Evolutionary conservation across 92 coral and sea anemone genomes (phyloP), one percentile per base, ranked within the genome.

Genomic region (Scolanthus callimorphus): DNA sequence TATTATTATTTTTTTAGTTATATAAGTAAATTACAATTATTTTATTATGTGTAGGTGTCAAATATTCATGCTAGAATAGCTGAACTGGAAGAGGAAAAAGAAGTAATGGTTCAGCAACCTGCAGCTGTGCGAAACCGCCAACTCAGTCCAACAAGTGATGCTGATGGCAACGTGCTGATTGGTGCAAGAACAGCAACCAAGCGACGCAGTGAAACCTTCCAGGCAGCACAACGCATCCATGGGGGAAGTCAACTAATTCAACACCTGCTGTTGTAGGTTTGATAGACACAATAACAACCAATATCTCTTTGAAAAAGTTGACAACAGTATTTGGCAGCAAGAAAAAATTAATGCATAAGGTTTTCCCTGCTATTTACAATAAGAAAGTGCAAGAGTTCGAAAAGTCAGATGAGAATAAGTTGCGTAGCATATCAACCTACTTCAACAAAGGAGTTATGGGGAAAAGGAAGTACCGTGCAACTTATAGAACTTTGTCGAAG

Each of bases 171-270:
- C 17, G 22, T 57, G 17, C 34, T 39, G 47, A 76, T 69, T 31
- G 65, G 73, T 27, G 60, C 59, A 49, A 64, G 89, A 71, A 82
- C 89, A 57, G 9, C 41, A 20, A 57, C 90, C 50, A 83, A 78
- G 71, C 49, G 85, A 67, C 67, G 86, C 64, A 71, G 69, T 44
- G 85, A 84, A 49, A 84, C 90, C 4, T 84, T 72, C 53, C 68
- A 78, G 51, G 90, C 78, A 58, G 82, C 71, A 53, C 47, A 39
- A 17, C 70, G 85, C 51, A 78, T 84, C 31, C 82, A 78, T 84
- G 85, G 91, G 4, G 68, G 77, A 43, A 65, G 85, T 46, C 46
- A 46, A 60, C 63, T 56, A 84, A 84, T 65, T 52, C 54, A 21
- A 44, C 51, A 21, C 80, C 91, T 70, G 73, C 77, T 51, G 68